These are phyloP conservation scores for Sphenopsis melanotis DNA, from an alignment of 2,797 vertebrate species.

Conservation along the genomic window DNA sequence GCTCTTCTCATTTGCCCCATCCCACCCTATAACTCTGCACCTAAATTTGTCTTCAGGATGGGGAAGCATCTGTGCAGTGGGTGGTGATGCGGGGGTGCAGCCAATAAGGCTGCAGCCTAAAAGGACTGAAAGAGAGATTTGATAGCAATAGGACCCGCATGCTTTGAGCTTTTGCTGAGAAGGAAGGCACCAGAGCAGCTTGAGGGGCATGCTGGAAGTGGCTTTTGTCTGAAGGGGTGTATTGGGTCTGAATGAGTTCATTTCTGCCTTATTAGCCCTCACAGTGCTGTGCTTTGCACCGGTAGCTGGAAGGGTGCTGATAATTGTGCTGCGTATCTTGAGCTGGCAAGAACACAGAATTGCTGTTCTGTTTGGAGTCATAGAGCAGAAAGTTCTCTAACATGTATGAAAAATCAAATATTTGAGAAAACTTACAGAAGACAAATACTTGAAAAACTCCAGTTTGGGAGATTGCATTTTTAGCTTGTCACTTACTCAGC, in stretches of 20 bases:
- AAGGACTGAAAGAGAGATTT: background rate
- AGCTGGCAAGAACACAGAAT: background rate
- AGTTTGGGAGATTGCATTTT: background rate
- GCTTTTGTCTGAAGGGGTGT: background rate
- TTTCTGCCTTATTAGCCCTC: background rate
- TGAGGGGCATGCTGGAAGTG: background rate
- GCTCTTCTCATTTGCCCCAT: background rate
- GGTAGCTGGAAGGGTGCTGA: background rate
- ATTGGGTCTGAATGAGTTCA: background rate
- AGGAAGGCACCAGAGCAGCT: background rate
- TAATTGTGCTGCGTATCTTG: background rate
- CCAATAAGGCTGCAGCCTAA: background rate
- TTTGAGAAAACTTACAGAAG: background rate
- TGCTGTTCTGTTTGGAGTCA: background rate
- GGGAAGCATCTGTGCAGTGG: background rate
- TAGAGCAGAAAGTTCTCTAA: background rate
- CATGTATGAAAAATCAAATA: background rate
- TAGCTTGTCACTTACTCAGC: background rate
- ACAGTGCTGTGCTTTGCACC: background rate
- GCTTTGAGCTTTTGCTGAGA: background rate
- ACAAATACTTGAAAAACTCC: background rate
- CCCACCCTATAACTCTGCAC: background rate
- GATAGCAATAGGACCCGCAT: accelerated
- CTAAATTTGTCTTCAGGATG: background rate
- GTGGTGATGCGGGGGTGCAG: background rate